These are phyloP conservation scores for Pyrocephalus nanus DNA, from an alignment of 2,797 vertebrate genomes.

Conservation along the genomic window DNA sequence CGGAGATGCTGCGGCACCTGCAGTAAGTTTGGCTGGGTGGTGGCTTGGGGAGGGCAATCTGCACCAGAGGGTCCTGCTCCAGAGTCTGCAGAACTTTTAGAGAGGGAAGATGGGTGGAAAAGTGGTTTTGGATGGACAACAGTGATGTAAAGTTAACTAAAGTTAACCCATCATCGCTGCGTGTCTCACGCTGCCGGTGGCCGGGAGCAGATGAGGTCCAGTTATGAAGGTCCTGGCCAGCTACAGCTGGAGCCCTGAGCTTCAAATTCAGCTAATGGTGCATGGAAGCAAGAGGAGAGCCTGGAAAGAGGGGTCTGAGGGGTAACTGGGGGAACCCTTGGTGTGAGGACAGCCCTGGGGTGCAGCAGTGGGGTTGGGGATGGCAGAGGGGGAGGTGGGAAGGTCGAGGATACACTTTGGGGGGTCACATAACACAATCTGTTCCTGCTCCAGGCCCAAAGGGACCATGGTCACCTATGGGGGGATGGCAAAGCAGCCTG, in stretches of 20 bases:
- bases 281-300: not conserved
- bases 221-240: not conserved
- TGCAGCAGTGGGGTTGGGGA: rapidly evolving
- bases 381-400: rapidly evolving
- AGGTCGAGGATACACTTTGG: not conserved
- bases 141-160: not conserved
- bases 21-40: slow-evolving; percentile 79
- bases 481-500: slow-evolving; percentile 94
- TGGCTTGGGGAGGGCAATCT: not conserved
- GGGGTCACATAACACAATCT: not conserved
- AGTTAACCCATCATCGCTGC: rapidly evolving
- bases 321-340: not conserved
- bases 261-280: not conserved
- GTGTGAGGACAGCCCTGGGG: not conserved
- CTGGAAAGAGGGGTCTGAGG: not conserved
- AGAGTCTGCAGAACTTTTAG: not conserved
- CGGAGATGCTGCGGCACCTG: slow-evolving; percentile 90
- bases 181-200: rapidly evolving
- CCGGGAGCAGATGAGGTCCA: not conserved
- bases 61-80: not conserved
- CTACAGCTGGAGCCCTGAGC: not conserved
- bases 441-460: slow-evolving; percentile 75
- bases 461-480: slow-evolving; percentile 96
- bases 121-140: not conserved
- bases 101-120: not conserved